Evolutionary conservation across 2,797 vertebrate genomes (phyloP).

Genomic region (Acropternis orthonyx): DNA sequence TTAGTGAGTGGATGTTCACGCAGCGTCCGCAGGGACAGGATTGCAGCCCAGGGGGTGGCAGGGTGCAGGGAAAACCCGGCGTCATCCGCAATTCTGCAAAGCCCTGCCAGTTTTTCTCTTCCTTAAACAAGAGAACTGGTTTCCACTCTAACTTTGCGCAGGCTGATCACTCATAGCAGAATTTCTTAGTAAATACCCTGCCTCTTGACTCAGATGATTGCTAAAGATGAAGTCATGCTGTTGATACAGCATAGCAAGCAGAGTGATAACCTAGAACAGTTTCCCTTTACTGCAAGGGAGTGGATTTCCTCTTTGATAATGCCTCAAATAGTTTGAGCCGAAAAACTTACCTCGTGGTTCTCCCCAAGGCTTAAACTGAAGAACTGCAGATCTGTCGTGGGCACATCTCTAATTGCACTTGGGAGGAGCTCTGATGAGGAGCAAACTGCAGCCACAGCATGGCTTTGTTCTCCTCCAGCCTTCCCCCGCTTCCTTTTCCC

Average conservation of each 20-base stretch:
- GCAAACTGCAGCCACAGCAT: background rate
- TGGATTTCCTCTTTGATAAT: background rate
- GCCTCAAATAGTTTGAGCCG: background rate
- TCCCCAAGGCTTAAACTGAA: background rate
- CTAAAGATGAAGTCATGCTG: conserved; percentile 37
- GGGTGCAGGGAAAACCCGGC: background rate
- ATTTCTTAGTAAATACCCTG: conserved; percentile 36
- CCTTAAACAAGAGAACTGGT: conserved; percentile 22
- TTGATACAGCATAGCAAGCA: background rate
- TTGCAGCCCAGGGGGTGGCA: background rate
- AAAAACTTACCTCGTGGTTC: background rate
- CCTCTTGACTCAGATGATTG: conserved; percentile 37
- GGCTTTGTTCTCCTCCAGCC: background rate
- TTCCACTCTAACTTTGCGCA: background rate
- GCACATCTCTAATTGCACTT: background rate
- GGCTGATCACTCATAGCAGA: background rate
- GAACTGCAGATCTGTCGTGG: background rate
- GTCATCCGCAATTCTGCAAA: background rate
- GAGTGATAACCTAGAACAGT: background rate
- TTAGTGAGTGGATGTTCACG: background rate
- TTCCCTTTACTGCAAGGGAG: background rate
- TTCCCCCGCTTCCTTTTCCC: background rate
- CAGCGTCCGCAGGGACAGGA: background rate
- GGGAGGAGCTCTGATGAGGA: background rate
- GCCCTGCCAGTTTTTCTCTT: background rate